These are phyloP conservation scores for Diploptera punctata DNA, from an alignment of 2,888 invertebrate species.

Conservation along the genomic window DNA sequence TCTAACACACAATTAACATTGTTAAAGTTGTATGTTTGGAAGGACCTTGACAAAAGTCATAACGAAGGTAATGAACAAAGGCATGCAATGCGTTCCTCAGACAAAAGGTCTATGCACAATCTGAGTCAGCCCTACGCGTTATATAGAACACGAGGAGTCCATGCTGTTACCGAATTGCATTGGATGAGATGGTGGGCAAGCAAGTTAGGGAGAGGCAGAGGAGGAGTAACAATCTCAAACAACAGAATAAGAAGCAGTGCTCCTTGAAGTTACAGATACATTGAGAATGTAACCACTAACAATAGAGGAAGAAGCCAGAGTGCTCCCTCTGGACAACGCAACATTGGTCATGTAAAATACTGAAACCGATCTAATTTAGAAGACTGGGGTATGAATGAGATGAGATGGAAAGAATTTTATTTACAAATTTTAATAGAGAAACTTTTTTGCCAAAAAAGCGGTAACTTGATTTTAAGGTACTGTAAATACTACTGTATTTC, in stretches of 20 bases:
- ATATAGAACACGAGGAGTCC: slow-evolving; percentile 2
- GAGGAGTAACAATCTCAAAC: too few species aligned
- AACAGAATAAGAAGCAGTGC: too few species aligned
- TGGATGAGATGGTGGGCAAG: background rate
- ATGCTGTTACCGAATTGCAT: background rate
- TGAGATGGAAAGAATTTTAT: too few species aligned
- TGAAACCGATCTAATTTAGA: too few species aligned
- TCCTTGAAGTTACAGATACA: too few species aligned
- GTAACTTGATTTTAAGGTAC: background rate
- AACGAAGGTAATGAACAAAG: background rate
- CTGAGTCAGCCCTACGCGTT: background rate
- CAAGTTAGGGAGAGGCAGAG: background rate
- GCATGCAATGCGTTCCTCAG: background rate
- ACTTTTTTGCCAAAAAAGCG: background rate
- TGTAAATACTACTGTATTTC: too few species aligned
- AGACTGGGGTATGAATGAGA: too few species aligned
- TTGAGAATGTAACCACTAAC: too few species aligned
- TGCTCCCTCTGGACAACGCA: too few species aligned
- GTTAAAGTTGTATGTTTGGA: background rate
- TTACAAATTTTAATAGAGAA: too few species aligned
- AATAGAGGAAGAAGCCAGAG: too few species aligned
- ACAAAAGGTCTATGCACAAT: background rate
- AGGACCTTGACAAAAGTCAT: background rate
- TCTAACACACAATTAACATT: background rate
- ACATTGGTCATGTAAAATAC: too few species aligned